Base-by-base conservation (phyloP, 2,113 vertebrate species). In the Tiliqua scincoides region DNA sequence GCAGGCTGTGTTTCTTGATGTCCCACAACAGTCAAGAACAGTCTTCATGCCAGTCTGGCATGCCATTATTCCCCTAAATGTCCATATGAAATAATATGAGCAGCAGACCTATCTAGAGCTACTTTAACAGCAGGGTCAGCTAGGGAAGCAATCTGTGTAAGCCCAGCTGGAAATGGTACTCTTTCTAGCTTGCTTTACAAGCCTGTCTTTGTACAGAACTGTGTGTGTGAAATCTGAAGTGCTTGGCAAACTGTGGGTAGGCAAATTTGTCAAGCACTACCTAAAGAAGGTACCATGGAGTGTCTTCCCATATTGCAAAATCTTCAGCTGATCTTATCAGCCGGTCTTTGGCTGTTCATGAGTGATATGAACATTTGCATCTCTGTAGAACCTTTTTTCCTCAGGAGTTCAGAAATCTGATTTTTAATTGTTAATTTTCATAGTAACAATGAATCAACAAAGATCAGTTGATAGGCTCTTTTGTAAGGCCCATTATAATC, bases 391-490 rank as follows among this genome's bases (percentile, higher is more conserved):
- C 43, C 4, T 5, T 48, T 48, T 48, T 5, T 48, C n/a, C 43
- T 48, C 43, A 48, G 43, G 43, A 48, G 43, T 8, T 48, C 43
- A 48, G 43, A 48, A 8, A 48, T 8, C 43, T 48, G 4, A 48
- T 48, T 48, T 48, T 48, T 48, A 48, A 48, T 48, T 48, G 88
- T 91, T 94, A 93, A 94, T 94, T 92, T 86, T 90, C 90, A 94
- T 92, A 90, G n/a, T 83, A 91, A 94, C 87, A 91, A 92, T 91
- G 92, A 93, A 87, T 93, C 85, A 85, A 12, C 79, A 87, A 84
- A 83, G 78, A 92, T 92, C 95, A 95, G 94, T 93, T 96, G 94
- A 95, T 73, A 63, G 54, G 79, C 91, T 93, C 95, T 87, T 62
- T 91, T 92, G 92, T 87, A 85, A 91, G 93, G 93, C 79, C 82